A percentile compares a stretch with the other conserved stretches of the same genome.
These are phyloP conservation scores for Onychomys torridus DNA, from an alignment of 2,797 vertebrate species.

Conservation along the genomic window DNA sequence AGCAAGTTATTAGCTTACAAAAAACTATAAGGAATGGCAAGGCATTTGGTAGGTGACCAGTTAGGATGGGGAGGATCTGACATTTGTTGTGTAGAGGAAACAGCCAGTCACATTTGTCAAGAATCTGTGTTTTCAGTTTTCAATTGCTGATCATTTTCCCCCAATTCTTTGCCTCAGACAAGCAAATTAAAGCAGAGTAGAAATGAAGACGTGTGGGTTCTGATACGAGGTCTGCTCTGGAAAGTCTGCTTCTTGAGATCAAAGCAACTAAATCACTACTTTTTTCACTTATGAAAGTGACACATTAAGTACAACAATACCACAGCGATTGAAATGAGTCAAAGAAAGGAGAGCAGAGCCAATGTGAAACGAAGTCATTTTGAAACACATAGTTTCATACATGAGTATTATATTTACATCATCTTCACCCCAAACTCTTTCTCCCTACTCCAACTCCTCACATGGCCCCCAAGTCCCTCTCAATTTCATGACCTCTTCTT, in stretches of 20 bases:
- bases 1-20: conserved; percentile 38
- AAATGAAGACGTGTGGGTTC: background rate
- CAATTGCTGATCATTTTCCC: background rate
- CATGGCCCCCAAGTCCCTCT: background rate
- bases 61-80: background rate
- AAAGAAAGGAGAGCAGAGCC: conserved; percentile 26
- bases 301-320: background rate
- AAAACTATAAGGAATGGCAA: conserved; percentile 55
- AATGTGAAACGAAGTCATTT: conserved; percentile 16
- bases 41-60: background rate
- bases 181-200: conserved; percentile 17
- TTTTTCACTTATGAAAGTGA: conserved; percentile 9
- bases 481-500: background rate
- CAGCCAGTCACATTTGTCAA: background rate
- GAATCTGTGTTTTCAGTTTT: background rate
- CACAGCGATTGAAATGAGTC: background rate
- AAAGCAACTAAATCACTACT: background rate
- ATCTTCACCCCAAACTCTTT: background rate
- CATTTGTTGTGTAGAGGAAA: background rate
- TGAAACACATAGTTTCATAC: background rate
- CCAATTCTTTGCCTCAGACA: background rate
- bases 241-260: background rate
- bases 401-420: background rate
- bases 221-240: background rate
- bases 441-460: background rate